A percentile compares a stretch with the other conserved stretches of the same genome.
Evolutionary conservation across 1,140 invertebrate genomes (phyloP).

Genomic region (Anoplolepis gracilipes): DNA sequence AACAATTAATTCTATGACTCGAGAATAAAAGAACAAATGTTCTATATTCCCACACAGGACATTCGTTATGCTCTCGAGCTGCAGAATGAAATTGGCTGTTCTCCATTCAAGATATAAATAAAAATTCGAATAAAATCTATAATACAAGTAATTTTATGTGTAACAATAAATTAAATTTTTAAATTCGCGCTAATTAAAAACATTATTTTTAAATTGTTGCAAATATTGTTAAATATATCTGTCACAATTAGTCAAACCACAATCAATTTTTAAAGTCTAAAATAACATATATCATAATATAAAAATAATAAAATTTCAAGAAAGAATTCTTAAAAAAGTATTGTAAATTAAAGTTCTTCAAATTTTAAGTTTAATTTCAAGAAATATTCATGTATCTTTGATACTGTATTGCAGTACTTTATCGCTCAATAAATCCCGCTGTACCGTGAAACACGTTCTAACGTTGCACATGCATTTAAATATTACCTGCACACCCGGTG

Average conservation of each 20-base stretch:
- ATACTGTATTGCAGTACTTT: not conserved
- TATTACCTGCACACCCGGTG: conserved; percentile 14
- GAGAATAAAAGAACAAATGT: conserved; percentile 12
- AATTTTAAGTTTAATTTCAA: conserved; percentile 19
- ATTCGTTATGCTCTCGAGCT: not conserved
- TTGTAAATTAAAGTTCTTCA: not conserved
- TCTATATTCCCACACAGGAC: not conserved
- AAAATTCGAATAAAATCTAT: not conserved
- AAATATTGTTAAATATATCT: not conserved
- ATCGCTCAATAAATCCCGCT: conserved; percentile 26
- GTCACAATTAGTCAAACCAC: not conserved
- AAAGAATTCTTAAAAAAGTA: not conserved
- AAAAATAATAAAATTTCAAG: not conserved
- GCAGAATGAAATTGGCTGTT: not conserved
- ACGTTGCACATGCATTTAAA: conserved; percentile 34
- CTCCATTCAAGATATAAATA: not conserved
- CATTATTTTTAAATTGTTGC: no score
- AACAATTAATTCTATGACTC: conserved; percentile 33
- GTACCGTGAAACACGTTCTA: conserved; percentile 24
- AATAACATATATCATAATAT: not conserved
- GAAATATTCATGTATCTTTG: not conserved
- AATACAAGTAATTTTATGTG: not conserved
- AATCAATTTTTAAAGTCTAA: not conserved
- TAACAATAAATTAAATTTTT: not conserved
- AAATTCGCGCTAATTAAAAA: not conserved